Conservation (phyloP, 2,888 invertebrate genomes). For the Tetrapedia diversipes region DNA sequence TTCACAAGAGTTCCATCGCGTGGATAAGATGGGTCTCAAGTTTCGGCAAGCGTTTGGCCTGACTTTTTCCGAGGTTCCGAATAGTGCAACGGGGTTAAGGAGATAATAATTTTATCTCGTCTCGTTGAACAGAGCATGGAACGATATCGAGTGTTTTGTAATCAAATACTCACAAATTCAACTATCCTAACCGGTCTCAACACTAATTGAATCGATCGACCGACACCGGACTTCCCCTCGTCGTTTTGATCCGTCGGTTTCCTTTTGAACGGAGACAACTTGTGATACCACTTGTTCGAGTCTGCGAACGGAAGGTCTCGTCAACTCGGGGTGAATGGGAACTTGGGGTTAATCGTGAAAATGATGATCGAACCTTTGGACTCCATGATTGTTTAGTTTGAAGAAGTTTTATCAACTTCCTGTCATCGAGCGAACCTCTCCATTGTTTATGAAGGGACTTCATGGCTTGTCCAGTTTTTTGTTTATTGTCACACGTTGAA, state of each 20-base stretch:
- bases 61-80: too few species aligned
- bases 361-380: slow-evolving; percentile 22
- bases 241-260: too few species aligned
- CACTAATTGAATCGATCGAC: slow-evolving; percentile 27
- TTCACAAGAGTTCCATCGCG: too few species aligned
- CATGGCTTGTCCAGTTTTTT: slow-evolving; percentile 35
- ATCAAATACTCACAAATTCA: slow-evolving; percentile 71
- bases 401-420: slow-evolving; percentile 34
- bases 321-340: not conserved
- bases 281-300: not conserved
- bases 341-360: too few species aligned
- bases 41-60: too few species aligned
- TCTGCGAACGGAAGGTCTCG: slow-evolving; percentile 3
- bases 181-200: slow-evolving; percentile 72
- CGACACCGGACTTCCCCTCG: not conserved
- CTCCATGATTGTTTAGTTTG: slow-evolving; percentile 29
- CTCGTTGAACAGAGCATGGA: too few species aligned
- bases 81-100: too few species aligned
- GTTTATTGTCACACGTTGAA: slow-evolving; percentile 34
- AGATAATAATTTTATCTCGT: too few species aligned
- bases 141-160: too few species aligned
- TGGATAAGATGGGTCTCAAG: too few species aligned
- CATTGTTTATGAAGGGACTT: not conserved
- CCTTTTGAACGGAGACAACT: not conserved
- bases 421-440: slow-evolving; percentile 43